Percentiles rank a stretch among this genome's conserved stretches.
Conservation (phyloP, 2,888 invertebrate species). For the Oscheius sp. region DNA sequence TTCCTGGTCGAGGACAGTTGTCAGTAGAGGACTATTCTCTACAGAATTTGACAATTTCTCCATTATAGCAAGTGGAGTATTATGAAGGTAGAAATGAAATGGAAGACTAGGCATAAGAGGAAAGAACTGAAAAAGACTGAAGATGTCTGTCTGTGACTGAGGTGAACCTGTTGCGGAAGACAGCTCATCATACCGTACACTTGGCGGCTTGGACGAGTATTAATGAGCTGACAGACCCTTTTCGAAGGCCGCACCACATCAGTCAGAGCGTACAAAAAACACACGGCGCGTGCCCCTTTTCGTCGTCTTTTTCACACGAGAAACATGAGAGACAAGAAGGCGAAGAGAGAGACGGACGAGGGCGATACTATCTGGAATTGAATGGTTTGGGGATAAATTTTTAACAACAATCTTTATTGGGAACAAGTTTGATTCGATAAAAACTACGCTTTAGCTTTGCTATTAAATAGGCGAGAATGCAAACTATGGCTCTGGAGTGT, state of each 20-base stretch:
- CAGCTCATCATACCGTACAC: constrained; percentile 24
- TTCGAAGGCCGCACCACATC: constrained; percentile 21
- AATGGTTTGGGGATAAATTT: too few relatives aligned
- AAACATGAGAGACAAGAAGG: too few relatives aligned
- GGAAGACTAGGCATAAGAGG: not conserved
- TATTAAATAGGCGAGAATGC: too few relatives aligned
- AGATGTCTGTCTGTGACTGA: not conserved
- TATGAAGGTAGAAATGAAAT: not conserved
- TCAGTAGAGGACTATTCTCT: constrained; percentile 10
- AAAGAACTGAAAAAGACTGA: constrained; percentile 3
- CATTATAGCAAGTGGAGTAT: constrained; percentile 19
- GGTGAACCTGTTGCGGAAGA: constrained; percentile 26
- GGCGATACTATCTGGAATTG: too few relatives aligned
- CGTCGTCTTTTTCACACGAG: not conserved
- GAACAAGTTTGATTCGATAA: too few relatives aligned
- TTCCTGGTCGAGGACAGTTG: constrained; percentile 13
- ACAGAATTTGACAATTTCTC: constrained; percentile 15
- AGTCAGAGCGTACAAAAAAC: not conserved
- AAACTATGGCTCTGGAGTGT: too few relatives aligned
- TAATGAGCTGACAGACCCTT: constrained; percentile 16
- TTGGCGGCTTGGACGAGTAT: constrained; percentile 10
- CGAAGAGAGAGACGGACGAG: too few relatives aligned
- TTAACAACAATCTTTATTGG: too few relatives aligned
- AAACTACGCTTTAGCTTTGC: too few relatives aligned
- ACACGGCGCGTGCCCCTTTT: not conserved